phyloP scores from a whole-genome alignment of 2,797 vertebrate species.

The Staurois parvus region DNA sequence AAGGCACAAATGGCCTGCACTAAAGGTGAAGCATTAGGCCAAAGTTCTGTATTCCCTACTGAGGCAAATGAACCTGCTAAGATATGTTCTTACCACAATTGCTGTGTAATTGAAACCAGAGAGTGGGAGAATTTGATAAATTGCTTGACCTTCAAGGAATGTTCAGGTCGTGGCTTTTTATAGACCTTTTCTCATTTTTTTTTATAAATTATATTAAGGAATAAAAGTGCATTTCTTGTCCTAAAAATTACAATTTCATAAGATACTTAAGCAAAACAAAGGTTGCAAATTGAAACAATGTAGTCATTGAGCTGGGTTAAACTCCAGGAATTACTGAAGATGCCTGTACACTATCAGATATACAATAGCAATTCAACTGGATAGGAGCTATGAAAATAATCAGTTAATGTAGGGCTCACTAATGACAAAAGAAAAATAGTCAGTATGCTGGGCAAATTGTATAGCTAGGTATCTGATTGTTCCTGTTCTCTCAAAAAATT shows the following conservation, averaged over 20 bases:
- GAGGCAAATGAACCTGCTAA: slow-evolving; percentile 99
- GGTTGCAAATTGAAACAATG: no score
- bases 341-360: no score
- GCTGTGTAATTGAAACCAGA: slow-evolving; percentile 99
- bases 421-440: no score
- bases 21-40: slow-evolving; percentile 86
- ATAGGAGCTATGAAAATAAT: no score
- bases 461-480: no score
- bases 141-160: slow-evolving; percentile 98
- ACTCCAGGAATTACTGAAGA: no score
- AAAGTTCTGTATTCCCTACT: slow-evolving; percentile 91
- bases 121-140: slow-evolving; percentile 98
- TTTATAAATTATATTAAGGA: slow-evolving; percentile 55
- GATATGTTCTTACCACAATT: slow-evolving; percentile 95
- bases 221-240: background rate
- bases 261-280: background rate
- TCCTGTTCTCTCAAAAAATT: no score
- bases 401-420: no score
- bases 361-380: no score
- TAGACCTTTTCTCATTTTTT: slow-evolving; percentile 77
- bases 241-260: slow-evolving; percentile 10
- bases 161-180: slow-evolving; percentile 96
- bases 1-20: slow-evolving; percentile 85
- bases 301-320: no score
- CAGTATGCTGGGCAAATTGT: no score